Conservation (phyloP, 2,797 vertebrate species). For the Xiphophorus birchmanni region DNA sequence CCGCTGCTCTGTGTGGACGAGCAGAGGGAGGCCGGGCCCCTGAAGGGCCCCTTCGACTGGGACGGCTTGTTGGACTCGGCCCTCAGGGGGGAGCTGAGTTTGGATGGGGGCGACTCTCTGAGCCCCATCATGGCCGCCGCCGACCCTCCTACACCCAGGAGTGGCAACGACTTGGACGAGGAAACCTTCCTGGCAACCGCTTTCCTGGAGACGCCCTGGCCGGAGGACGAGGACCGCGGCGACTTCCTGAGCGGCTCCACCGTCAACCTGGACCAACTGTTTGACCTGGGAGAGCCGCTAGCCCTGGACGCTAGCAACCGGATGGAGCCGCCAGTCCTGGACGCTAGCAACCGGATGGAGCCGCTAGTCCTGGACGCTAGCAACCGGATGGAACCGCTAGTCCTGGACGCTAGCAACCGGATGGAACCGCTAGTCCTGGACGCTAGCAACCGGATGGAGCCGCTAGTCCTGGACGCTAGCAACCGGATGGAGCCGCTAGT, state of each 20-base stretch:
- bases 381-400: constrained; percentile 79
- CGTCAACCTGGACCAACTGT: constrained; percentile 86
- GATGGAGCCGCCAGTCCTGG: constrained; percentile 74
- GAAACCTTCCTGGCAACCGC: constrained; percentile 90
- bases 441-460: constrained; percentile 70
- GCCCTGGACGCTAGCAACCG: constrained; percentile 74
- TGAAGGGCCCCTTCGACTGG: constrained; percentile 97
- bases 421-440: constrained; percentile 69
- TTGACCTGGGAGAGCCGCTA: constrained; percentile 83
- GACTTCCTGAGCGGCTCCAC: constrained; percentile 84
- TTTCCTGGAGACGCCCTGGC: constrained; percentile 91
- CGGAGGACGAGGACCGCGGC: constrained; percentile 78
- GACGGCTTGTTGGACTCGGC: constrained; percentile 89
- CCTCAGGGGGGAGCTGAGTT: constrained; percentile 84
- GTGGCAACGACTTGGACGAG: constrained; percentile 85
- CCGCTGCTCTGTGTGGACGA: constrained; percentile 86
- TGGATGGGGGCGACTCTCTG: constrained; percentile 84
- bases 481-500: background rate
- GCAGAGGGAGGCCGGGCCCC: constrained; percentile 86
- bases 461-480: constrained; percentile 30
- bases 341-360: constrained; percentile 79
- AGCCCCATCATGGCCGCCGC: constrained; percentile 76
- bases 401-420: constrained; percentile 75
- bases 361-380: constrained; percentile 79
- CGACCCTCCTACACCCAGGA: constrained; percentile 64